phyloP scores from a whole-genome alignment of 2,888 invertebrate species.

The Matsumyia berberina region DNA sequence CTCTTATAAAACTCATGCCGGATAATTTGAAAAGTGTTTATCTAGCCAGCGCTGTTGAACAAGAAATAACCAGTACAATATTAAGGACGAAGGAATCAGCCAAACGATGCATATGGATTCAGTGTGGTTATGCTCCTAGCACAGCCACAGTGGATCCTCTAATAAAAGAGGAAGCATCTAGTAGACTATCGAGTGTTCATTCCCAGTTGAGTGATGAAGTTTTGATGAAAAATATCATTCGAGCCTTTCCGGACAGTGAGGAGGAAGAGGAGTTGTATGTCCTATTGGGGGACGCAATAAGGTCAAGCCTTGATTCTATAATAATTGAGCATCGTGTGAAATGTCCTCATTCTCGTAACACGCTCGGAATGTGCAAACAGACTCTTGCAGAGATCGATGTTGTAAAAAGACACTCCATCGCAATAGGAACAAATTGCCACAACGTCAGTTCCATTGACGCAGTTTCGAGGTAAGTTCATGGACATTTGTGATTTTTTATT shows the following conservation, averaged over 20 bases:
- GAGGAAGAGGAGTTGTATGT: conserved; percentile 83
- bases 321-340: conserved; percentile 88
- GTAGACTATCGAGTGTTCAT: conserved; percentile 89
- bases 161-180: conserved; percentile 88
- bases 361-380: conserved; percentile 89
- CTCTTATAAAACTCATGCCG: conserved; percentile 89
- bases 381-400: conserved; percentile 89
- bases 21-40: conserved; percentile 92
- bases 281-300: conserved; percentile 89
- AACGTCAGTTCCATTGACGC: conserved; percentile 83
- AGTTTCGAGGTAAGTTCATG: conserved; percentile 53
- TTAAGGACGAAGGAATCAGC: conserved; percentile 92
- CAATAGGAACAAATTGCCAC: conserved; percentile 87
- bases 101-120: conserved; percentile 92
- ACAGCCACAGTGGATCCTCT: conserved; percentile 85
- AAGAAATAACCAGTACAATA: conserved; percentile 93
- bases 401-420: conserved; percentile 88
- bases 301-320: conserved; percentile 88
- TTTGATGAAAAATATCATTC: conserved; percentile 90
- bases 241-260: conserved; percentile 84
- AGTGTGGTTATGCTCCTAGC: conserved; percentile 87
- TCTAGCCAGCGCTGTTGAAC: conserved; percentile 92
- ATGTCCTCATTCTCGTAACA: conserved; percentile 87
- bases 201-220: conserved; percentile 90
- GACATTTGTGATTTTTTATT: no score